Evolutionary conservation across 2,113 vertebrate species (phyloP), one percentile per base, ranked within the genome.

Genomic region (Trematocara zebra): DNA sequence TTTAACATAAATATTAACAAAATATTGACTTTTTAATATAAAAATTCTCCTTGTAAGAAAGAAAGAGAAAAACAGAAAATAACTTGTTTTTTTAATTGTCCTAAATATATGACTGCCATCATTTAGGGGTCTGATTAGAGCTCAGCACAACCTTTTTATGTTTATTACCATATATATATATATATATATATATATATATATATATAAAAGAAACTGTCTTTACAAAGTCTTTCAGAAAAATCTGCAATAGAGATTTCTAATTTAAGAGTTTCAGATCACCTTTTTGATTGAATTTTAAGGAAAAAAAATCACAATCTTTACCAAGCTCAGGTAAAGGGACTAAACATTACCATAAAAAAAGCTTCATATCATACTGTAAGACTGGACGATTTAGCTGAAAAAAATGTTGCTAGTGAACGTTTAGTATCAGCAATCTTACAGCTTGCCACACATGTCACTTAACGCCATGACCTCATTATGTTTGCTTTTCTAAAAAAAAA

Each of bases 171-270:
- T 23, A 23, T 3, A 23, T 23, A 54, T 54, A 7, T 56, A 64
- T 11, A 64, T 64, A 7, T 56, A 64, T 11, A 64, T 64, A 23
- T 23, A 23, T 3, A 23, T 23, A 54, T 54, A 7, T 56, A 64
- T 11, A 64, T 64, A n/a, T 23, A 64, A 11, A 69, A 23, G 11
- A 37, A 72, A 72, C 14, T 44, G 15, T 67, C 35, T 69, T 26
- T 15, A 0, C 56, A 59, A 59, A 59, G 56, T 59, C 28, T 59
- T 59, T 59, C 5, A 1, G 56, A 33, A 0, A 59, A 59, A 33
- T 33, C 56, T 59, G 28, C 56, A 33, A 33, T 59, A 59, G 20
- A 72, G 20, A 17, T 72, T 17, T 47, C 20, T 1, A 72, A 72
- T 47, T 26, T 47, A 72, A 44, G 35, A 42, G 67, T 15, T 47